Percentiles rank a stretch among this genome's conserved stretches.
Conservation (phyloP, 2,797 vertebrate genomes). For the Coluber constrictor region DNA sequence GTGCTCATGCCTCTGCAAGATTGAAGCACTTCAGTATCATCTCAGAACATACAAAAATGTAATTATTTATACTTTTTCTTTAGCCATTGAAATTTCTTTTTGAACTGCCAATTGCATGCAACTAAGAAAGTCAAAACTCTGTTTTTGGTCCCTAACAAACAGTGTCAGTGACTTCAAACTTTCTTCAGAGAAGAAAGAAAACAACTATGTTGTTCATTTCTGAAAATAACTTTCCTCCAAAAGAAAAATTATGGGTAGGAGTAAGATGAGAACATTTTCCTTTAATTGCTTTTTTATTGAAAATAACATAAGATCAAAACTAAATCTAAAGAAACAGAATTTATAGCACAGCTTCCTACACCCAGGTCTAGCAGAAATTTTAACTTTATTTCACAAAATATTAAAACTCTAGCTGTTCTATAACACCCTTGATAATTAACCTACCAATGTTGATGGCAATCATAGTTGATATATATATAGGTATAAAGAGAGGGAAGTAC, state of each 20-base stretch:
- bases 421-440: background rate
- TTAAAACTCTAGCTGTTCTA: background rate
- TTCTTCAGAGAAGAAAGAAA: background rate
- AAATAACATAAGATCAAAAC: background rate
- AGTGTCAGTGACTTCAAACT: background rate
- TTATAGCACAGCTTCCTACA: background rate
- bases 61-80: background rate
- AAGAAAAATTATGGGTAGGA: background rate
- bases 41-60: background rate
- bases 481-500: background rate
- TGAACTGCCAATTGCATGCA: background rate
- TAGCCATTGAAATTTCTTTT: background rate
- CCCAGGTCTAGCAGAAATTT: background rate
- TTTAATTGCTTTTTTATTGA: background rate
- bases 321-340: background rate
- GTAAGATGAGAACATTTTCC: background rate
- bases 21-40: background rate
- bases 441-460: background rate
- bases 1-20: background rate
- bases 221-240: background rate
- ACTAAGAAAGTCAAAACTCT: background rate
- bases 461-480: background rate
- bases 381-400: background rate
- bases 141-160: background rate
- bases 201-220: background rate